Evolutionary conservation across 64 coral and sea anemone genomes (phyloP), one percentile per base, ranked within the genome.

Genomic region (Porites australiensis): DNA sequence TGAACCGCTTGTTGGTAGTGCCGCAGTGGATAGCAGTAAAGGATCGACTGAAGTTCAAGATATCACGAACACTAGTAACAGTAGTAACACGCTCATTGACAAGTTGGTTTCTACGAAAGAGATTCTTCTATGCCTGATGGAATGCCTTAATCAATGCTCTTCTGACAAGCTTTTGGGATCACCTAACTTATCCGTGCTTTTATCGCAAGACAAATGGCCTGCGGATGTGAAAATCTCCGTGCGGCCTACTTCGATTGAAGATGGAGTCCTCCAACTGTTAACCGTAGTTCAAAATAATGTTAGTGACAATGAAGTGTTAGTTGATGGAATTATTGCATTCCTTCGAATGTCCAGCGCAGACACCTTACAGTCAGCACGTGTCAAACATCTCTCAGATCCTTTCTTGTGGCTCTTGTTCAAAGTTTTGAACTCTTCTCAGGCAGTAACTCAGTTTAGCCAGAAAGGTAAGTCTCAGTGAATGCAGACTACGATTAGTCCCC

Each of bases 331-430:
- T 37, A 67, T 94, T 59, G 59, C 57, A 80, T 98, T 43, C 80
- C 92, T 85, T 74, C 67, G 19, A 72, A 72, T 45, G 66, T 59
- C 50, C 70, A 58, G 21, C 64, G 58, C 13, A 74, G 52, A 22
- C 3, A 54, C 47, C 10, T 47, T 64, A 44, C 78, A 20, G 12
- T 13, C 48, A 59, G 68, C 87, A 19, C 46, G 77, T 50, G 48
- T 76, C 5, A 86, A 52, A n/a, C 72, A 77, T 58, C 55, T 98
- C 14, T 98, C 97, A 77, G 97, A 91, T 22, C 91, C 94, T 54
- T 74, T 98, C n/a, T 76, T 98, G 2, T 96, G 88, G 94, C 75
- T 98, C 62, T 54, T 96, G 21, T 70, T 96, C 13, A 94, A 87
- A 48, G 51, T 93, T 77, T 79, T 98, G 45, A 79, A 87, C 22